These are phyloP conservation scores for Ctena decussata DNA, from an alignment of 2,888 invertebrate genomes.

Conservation along the genomic window DNA sequence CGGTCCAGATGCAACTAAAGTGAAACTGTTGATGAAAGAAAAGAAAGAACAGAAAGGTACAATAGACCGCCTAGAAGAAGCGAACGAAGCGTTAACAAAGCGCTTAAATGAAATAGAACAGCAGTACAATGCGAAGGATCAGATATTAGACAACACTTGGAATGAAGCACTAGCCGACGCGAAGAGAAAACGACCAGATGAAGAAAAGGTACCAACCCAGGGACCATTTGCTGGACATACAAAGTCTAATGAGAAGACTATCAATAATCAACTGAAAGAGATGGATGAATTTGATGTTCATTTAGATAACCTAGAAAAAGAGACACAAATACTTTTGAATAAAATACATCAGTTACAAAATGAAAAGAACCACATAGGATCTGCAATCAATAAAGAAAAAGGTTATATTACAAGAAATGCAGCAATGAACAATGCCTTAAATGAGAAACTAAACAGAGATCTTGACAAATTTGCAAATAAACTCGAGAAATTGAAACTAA, in stretches of 20 bases:
- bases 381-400: constrained; percentile 46
- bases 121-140: constrained; percentile 19
- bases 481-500: constrained; percentile 53
- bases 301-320: constrained; percentile 47
- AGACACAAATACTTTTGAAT: constrained; percentile 51
- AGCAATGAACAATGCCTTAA: constrained; percentile 43
- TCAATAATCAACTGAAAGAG: background rate
- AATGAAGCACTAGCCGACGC: constrained; percentile 26
- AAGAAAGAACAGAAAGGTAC: constrained; percentile 44
- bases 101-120: constrained; percentile 42
- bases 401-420: constrained; percentile 45
- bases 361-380: constrained; percentile 53
- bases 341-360: constrained; percentile 53
- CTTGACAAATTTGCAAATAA: constrained; percentile 56
- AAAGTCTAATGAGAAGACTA: background rate
- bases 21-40: constrained; percentile 40
- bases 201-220: constrained; percentile 51
- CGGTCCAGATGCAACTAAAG: constrained; percentile 53
- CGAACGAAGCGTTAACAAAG: constrained; percentile 30
- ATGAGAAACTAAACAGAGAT: constrained; percentile 55
- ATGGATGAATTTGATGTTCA: constrained; percentile 54
- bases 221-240: constrained; percentile 51
- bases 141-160: constrained; percentile 19
- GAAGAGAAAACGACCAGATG: constrained; percentile 33
- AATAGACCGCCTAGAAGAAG: constrained; percentile 50